Conservation (phyloP, 2,113 vertebrate species). For the Muntiacus muntjak region DNA sequence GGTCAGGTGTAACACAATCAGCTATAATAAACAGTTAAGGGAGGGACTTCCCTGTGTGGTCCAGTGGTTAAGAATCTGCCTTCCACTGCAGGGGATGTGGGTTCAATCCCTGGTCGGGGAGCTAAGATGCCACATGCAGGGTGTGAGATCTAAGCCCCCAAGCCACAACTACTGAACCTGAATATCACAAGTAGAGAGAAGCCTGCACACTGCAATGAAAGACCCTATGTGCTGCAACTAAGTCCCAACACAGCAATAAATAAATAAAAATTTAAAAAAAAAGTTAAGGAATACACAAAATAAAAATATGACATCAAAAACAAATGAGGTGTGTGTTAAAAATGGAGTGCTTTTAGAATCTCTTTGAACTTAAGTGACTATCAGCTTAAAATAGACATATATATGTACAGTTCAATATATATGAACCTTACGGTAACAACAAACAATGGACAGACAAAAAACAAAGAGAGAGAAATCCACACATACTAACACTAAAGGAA, state of each 20-base stretch:
- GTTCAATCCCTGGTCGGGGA: not conserved
- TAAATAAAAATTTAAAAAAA: fast-evolving
- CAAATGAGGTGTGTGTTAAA: not conserved
- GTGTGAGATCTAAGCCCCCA: not conserved
- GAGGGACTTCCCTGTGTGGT: not conserved
- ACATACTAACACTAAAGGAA: not conserved
- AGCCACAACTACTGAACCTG: not conserved
- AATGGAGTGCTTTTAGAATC: not conserved
- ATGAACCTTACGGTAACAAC: not conserved
- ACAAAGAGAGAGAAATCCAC: not conserved
- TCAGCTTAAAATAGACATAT: not conserved
- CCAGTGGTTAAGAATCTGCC: not conserved
- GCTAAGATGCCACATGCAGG: not conserved
- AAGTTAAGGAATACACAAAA: not conserved
- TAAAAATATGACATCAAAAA: not conserved
- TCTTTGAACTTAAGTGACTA: not conserved
- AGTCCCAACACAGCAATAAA: not conserved
- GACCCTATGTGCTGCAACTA: not conserved
- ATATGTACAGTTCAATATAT: not conserved
- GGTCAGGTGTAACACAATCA: not conserved
- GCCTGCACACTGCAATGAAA: not conserved
- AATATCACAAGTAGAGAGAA: not conserved
- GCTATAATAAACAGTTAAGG: not conserved
- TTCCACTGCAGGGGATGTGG: not conserved
- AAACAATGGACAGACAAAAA: not conserved